phyloP scores from a whole-genome alignment of 1,140 invertebrate species.

The Ips nitidus region DNA sequence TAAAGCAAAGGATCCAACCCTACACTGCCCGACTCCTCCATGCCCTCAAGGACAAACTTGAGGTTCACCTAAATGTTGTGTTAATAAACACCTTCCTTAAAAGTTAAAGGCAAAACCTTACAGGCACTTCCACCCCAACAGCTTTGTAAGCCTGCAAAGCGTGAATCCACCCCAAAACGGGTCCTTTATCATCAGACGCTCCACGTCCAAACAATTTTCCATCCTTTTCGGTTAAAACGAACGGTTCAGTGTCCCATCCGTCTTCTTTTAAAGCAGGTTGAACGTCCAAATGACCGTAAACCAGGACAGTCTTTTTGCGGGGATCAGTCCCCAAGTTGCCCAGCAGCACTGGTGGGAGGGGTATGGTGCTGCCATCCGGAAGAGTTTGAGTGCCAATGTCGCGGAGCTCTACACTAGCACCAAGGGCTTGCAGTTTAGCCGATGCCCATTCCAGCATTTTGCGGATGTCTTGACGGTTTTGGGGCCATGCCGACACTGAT shows the following conservation, averaged over 20 bases:
- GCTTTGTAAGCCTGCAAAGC: constrained; percentile 87
- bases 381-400: constrained; percentile 83
- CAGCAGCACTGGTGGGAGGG: constrained; percentile 86
- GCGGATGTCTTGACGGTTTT: constrained; percentile 72
- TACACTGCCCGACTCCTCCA: constrained; percentile 97
- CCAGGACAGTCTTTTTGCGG: constrained; percentile 86
- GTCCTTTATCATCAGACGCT: constrained; percentile 93
- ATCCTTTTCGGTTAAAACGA: constrained; percentile 84
- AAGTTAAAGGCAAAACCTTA: constrained; percentile 57
- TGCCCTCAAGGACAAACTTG: constrained; percentile 97
- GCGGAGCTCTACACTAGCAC: constrained; percentile 72
- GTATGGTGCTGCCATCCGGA: constrained; percentile 70
- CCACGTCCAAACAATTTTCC: constrained; percentile 86
- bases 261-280: constrained; percentile 90
- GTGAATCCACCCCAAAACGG: constrained; percentile 91
- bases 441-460: constrained; percentile 84
- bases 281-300: constrained; percentile 98
- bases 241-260: constrained; percentile 96
- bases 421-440: constrained; percentile 72
- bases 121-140: constrained; percentile 76
- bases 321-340: constrained; percentile 80
- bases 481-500: constrained; percentile 89
- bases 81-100: background rate
- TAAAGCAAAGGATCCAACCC: constrained; percentile 87
- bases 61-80: constrained; percentile 81